phyloP scores from a whole-genome alignment of 2,888 invertebrate genomes.

The Anarsia innoxiella region DNA sequence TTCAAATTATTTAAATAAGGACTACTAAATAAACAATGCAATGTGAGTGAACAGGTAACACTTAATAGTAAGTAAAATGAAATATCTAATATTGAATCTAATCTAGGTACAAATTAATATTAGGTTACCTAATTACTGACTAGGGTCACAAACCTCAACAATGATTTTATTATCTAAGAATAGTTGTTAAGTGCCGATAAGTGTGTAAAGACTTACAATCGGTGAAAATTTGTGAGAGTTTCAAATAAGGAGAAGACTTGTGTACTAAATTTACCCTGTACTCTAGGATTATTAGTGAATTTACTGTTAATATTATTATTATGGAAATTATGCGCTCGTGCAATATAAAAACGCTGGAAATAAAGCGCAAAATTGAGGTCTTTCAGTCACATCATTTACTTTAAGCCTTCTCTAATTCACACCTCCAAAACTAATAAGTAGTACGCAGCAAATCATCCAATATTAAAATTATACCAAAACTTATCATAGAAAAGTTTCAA shows the following conservation, averaged over 20 bases:
- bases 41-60: conserved; percentile 36
- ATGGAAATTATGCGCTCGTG: conserved; percentile 31
- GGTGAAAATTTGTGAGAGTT: conserved; percentile 64
- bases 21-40: conserved; percentile 30
- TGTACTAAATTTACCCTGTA: conserved; percentile 74
- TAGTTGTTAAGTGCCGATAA: conserved; percentile 62
- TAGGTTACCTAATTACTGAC: conserved; percentile 52
- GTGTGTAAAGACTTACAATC: conserved; percentile 62
- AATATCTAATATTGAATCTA: conserved; percentile 44
- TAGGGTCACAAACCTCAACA: conserved; percentile 64
- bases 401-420: conserved; percentile 57
- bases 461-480: conserved; percentile 16
- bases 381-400: conserved; percentile 59
- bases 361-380: conserved; percentile 36
- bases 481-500: conserved; percentile 25
- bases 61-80: conserved; percentile 33
- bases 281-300: conserved; percentile 70
- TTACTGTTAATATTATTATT: conserved; percentile 45
- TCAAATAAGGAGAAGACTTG: conserved; percentile 58
- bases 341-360: conserved; percentile 21
- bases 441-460: conserved; percentile 22
- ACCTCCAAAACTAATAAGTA: conserved; percentile 25
- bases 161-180: conserved; percentile 55
- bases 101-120: conserved; percentile 49
- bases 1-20: conserved; percentile 33